Base-by-base conservation (phyloP, 1,140 invertebrate genomes). In the Drosophila ohnishii region DNA sequence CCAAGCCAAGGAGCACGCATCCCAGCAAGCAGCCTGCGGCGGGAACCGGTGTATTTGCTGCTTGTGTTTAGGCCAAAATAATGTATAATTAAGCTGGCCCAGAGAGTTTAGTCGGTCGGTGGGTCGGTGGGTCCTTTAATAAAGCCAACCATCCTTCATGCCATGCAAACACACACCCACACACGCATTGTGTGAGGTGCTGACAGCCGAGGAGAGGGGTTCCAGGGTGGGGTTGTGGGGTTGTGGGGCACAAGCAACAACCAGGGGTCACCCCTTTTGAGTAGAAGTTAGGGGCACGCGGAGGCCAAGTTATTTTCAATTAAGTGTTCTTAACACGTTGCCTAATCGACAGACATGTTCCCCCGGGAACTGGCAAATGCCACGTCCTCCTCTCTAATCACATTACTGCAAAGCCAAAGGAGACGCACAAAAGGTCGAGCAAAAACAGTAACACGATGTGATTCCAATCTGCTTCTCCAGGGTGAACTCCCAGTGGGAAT, bases 71-170 rank as follows among this genome's bases (percentile, higher is more conserved):
- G 73, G 74, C 73, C 45, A 67, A 75, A 75, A 67, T 75, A 75
- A 75, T 75, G 73, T 75, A 75, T 75, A 75, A 75, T 75, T 75
- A 75, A 75, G 73, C 73, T 37, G 65, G 65, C 22, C 47, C 45
- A 65, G 61, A 30, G 72, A 58, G 69, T 62, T 63, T 53, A 57
- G 39, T 10, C 9, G 25, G 63, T 55, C 30, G 39, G 19, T 30
- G 2, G 40, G 16, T 42, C n/a, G 30, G 51, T 9, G n/a, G 28
- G 67, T 67, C 35, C 62, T 66, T 75, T 75, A 75, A 67, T 75
- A 75, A 75, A 75, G 63, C 73, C 62, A 65, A 60, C 72, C 73
- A 75, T 75, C 72, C 39, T 75, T 75, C 73, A 75, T 75, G 70
- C 48, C 48, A 50, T n/a, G 28, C 34, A 35, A 35, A 35, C 25